Conservation (phyloP, 2,888 invertebrate species). For the Danaus chrysippus region DNA sequence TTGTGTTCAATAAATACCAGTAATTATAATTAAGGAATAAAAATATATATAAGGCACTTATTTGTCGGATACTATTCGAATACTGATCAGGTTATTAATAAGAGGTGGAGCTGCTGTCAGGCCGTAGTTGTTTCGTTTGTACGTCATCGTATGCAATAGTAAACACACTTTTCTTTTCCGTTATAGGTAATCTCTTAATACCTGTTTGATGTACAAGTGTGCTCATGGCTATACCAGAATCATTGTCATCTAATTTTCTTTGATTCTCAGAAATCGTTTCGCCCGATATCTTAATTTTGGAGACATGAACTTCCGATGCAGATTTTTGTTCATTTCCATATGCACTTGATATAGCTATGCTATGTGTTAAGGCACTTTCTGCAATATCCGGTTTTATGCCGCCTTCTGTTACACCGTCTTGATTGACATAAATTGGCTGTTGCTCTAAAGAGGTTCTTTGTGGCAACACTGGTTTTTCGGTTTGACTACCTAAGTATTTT, state of each 20-base stretch:
- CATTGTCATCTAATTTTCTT: slow-evolving; percentile 82
- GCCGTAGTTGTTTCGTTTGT: slow-evolving; percentile 88
- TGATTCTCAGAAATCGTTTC: slow-evolving; percentile 49
- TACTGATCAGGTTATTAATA: slow-evolving; percentile 45
- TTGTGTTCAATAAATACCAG: slow-evolving; percentile 26
- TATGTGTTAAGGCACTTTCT: slow-evolving; percentile 67
- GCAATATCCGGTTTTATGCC: slow-evolving; percentile 54
- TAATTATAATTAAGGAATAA: slow-evolving; percentile 26
- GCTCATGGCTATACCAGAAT: slow-evolving; percentile 88
- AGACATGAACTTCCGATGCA: slow-evolving; percentile 77
- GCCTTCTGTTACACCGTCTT: slow-evolving; percentile 61
- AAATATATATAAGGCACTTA: slow-evolving; percentile 35
- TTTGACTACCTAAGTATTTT: slow-evolving; percentile 79
- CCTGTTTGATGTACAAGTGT: slow-evolving; percentile 74
- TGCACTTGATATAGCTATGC: slow-evolving; percentile 69
- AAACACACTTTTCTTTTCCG: slow-evolving; percentile 95
- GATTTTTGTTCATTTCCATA: slow-evolving; percentile 59
- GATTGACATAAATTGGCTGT: slow-evolving; percentile 74
- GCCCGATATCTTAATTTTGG: slow-evolving; percentile 74
- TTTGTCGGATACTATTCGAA: slow-evolving; percentile 42
- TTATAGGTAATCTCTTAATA: slow-evolving; percentile 82
- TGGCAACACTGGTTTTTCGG: slow-evolving; percentile 63
- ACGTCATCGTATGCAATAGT: slow-evolving; percentile 96
- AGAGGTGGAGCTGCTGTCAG: slow-evolving; percentile 89
- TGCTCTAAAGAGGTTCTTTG: slow-evolving; percentile 54